A percentile compares a stretch with the other conserved stretches of the same genome.
Conservation (phyloP, 2,113 vertebrate genomes). For the Fregetta grallaria region DNA sequence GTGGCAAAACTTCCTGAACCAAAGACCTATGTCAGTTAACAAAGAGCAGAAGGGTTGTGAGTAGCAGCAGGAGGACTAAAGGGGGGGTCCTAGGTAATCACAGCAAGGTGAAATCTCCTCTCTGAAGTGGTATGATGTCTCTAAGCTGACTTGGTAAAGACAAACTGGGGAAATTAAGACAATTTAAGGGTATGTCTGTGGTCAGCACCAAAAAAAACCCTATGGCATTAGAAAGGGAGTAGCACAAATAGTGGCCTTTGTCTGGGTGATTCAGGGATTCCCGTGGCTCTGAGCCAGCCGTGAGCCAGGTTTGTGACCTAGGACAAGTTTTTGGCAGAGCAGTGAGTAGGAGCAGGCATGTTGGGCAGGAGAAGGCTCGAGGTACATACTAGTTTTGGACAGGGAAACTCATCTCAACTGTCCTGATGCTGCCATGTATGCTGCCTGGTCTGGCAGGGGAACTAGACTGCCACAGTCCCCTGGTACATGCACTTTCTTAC, state of each 20-base stretch:
- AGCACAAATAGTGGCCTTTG: neutral
- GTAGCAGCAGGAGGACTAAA: neutral
- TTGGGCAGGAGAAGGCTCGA: neutral
- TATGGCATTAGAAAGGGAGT: neutral
- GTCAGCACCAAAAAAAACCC: neutral
- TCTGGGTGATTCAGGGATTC: neutral
- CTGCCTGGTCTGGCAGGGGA: neutral
- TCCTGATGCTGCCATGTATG: neutral
- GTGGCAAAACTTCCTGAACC: neutral
- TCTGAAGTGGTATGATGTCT: neutral
- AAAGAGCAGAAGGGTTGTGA: neutral
- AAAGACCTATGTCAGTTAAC: neutral
- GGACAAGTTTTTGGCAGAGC: neutral
- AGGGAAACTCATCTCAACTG: neutral
- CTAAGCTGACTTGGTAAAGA: neutral
- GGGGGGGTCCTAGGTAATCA: neutral
- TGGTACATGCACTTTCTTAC: neutral
- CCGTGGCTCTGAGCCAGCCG: rapidly evolving
- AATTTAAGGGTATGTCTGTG: neutral
- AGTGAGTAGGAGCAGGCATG: neutral
- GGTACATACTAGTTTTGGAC: neutral
- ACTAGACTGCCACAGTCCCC: neutral
- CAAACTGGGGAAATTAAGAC: neutral
- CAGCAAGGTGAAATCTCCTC: neutral
- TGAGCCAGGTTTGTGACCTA: neutral